phyloP scores from a whole-genome alignment of 2,888 invertebrate species.

The Chymomyza amoena region DNA sequence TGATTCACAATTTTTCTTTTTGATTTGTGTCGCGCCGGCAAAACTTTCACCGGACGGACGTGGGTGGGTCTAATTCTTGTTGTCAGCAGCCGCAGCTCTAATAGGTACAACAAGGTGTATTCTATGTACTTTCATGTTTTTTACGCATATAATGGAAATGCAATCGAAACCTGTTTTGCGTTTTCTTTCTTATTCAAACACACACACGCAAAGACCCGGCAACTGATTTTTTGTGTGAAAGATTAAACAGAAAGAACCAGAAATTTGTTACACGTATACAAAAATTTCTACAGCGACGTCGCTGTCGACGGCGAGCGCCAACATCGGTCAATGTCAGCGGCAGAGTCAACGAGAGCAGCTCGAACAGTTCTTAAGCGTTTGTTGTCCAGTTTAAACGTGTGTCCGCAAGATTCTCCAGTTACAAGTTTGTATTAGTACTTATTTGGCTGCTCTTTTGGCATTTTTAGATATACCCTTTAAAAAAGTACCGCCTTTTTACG shows the following conservation, averaged over 20 bases:
- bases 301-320: conserved; percentile 58
- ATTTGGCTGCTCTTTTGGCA: too few relatives aligned
- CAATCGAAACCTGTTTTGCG: conserved; percentile 52
- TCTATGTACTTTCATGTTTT: neutral
- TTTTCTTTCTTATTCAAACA: neutral
- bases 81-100: neutral
- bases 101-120: neutral
- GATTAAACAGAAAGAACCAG: conserved; percentile 42
- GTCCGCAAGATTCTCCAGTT: neutral
- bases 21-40: conserved; percentile 23
- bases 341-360: conserved; percentile 10
- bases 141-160: neutral
- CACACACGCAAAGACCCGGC: conserved; percentile 17
- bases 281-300: conserved; percentile 37
- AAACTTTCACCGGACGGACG: conserved; percentile 53
- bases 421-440: too few relatives aligned
- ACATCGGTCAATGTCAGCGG: conserved; percentile 11
- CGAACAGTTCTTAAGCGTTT: conserved; percentile 57
- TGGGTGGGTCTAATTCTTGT: conserved; percentile 3
- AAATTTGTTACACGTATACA: conserved; percentile 70
- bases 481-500: conserved; percentile 15
- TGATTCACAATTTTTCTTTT: too few relatives aligned
- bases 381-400: conserved; percentile 46
- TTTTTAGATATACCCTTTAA: too few relatives aligned
- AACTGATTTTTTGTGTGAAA: conserved; percentile 1